Conservation (phyloP, 2,797 vertebrate genomes). For the Myotis pilosus region DNA sequence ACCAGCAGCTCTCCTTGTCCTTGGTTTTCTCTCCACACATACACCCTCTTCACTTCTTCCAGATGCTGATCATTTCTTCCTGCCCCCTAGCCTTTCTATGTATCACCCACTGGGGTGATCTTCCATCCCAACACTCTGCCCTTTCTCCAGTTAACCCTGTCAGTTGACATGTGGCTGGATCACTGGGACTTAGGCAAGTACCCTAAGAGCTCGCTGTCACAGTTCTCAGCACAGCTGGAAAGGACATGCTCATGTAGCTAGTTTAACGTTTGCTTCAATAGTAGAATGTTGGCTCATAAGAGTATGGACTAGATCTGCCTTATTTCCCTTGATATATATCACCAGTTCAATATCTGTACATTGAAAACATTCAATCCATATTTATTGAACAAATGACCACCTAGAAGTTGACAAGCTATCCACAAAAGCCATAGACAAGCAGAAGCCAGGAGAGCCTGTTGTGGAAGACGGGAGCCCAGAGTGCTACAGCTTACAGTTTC, state of each 20-base stretch:
- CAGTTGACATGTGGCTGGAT: not conserved
- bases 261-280: not conserved
- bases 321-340: not conserved
- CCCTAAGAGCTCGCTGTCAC: not conserved
- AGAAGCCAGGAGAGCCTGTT: not conserved
- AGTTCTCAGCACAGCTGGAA: not conserved
- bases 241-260: not conserved
- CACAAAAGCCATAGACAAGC: not conserved
- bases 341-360: not conserved
- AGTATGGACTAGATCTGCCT: not conserved
- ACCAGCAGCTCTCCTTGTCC: not conserved
- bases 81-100: not conserved
- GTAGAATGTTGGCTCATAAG: not conserved
- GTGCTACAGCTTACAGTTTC: not conserved
- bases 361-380: not conserved
- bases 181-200: no score
- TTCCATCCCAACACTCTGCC: not conserved
- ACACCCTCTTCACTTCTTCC: not conserved
- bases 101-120: not conserved
- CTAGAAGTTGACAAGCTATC: not conserved
- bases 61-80: not conserved
- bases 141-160: not conserved
- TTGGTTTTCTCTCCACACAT: slow-evolving; percentile 14
- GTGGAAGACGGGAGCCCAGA: not conserved
- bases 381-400: not conserved